A percentile compares a stretch with the other conserved stretches of the same genome.
phyloP scores from a whole-genome alignment of 2,888 invertebrate species.

The Rhamnusium bicolor region DNA sequence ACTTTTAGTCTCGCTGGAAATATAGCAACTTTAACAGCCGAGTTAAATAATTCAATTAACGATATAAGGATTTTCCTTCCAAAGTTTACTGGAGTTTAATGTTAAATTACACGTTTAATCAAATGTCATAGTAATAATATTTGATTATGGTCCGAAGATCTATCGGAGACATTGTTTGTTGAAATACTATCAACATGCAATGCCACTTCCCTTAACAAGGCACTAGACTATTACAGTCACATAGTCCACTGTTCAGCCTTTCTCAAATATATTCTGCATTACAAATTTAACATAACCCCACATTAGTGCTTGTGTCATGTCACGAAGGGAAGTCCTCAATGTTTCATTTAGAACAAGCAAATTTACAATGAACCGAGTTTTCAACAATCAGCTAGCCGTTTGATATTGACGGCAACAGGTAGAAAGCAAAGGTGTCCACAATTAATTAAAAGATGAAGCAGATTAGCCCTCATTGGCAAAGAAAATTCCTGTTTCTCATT shows the following conservation, averaged over 20 bases:
- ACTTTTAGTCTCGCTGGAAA: too few relatives aligned
- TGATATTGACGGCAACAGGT: not conserved
- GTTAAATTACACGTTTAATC: too few relatives aligned
- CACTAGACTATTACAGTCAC: not conserved
- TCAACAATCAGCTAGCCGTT: not conserved
- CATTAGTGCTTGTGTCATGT: not conserved
- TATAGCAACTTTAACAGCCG: too few relatives aligned
- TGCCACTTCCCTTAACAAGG: not conserved
- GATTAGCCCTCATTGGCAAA: too few relatives aligned
- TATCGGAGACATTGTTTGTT: not conserved
- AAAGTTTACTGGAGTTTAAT: too few relatives aligned
- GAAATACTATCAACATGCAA: not conserved
- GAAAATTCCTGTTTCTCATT: too few relatives aligned
- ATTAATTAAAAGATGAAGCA: too few relatives aligned
- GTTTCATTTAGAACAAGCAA: not conserved
- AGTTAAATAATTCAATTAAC: too few relatives aligned
- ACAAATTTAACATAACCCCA: not conserved
- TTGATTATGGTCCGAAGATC: not conserved
- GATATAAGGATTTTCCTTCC: too few relatives aligned
- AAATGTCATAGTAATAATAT: not conserved
- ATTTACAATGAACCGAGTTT: not conserved
- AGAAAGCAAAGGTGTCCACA: not conserved
- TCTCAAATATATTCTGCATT: not conserved
- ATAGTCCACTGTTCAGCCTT: not conserved
- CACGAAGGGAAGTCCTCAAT: not conserved